A percentile compares a stretch with the other conserved stretches of the same genome.
Conservation (phyloP, 2,888 invertebrate species). For the Athalia rosae region DNA sequence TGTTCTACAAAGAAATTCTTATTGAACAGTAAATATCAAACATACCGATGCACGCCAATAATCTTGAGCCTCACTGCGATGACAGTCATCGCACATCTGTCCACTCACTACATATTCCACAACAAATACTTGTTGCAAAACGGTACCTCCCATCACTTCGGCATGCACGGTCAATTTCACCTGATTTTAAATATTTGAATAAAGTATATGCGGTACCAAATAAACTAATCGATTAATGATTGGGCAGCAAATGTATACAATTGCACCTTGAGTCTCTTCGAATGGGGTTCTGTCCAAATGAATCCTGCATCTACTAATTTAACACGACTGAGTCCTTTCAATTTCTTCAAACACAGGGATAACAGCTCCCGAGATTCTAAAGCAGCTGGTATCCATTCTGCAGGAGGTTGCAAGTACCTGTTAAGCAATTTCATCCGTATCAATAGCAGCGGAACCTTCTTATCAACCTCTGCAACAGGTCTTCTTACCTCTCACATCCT, state of each 20-base stretch:
- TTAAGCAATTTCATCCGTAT: conserved; percentile 22
- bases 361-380: conserved; percentile 95
- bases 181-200: conserved; percentile 67
- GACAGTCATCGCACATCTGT: conserved; percentile 99
- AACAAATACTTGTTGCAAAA: conserved; percentile 95
- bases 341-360: conserved; percentile 91
- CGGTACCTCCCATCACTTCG: conserved; percentile 92
- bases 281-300: conserved; percentile 99
- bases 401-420: conserved; percentile 93
- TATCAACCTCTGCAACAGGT: background rate
- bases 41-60: conserved; percentile 92
- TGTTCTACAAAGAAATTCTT: conserved; percentile 12
- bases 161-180: conserved; percentile 95
- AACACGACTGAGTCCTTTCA: conserved; percentile 92
- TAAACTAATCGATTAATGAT: background rate
- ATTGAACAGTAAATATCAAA: conserved; percentile 37
- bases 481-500: conserved; percentile 88
- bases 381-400: conserved; percentile 88
- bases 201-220: background rate
- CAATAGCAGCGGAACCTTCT: background rate
- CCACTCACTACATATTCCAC: conserved; percentile 94
- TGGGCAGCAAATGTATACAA: conserved; percentile 5
- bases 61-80: conserved; percentile 97
- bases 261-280: conserved; percentile 92
- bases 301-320: conserved; percentile 97